These are phyloP conservation scores for Carabus problematicus DNA, from an alignment of 2,888 invertebrate genomes.

Conservation along the genomic window DNA sequence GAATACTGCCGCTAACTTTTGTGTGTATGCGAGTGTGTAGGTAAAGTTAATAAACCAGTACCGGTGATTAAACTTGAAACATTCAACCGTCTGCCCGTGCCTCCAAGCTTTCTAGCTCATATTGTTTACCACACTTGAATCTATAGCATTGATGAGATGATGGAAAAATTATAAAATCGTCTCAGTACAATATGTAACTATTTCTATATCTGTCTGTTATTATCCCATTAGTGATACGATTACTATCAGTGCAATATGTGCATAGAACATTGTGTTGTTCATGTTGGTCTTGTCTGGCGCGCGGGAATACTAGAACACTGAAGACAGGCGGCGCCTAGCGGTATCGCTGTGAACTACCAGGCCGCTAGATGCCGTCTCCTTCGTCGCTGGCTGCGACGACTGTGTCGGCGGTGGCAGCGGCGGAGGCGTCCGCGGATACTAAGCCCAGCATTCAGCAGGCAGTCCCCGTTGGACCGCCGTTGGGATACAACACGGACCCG, in stretches of 20 bases:
- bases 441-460: too few species aligned
- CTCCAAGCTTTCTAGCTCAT: neutral
- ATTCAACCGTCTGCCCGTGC: neutral
- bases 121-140: neutral
- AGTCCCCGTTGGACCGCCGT: too few species aligned
- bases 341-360: conserved; percentile 52
- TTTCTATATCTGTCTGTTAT: too few species aligned
- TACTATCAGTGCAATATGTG: too few species aligned
- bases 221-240: too few species aligned
- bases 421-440: conserved; percentile 9
- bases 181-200: too few species aligned
- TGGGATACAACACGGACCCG: neutral
- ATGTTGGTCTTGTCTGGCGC: too few species aligned
- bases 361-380: conserved; percentile 56
- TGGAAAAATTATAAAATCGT: too few species aligned
- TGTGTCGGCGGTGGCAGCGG: conserved; percentile 16
- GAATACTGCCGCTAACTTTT: neutral
- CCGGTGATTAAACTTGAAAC: conserved; percentile 21
- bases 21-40: conserved; percentile 4
- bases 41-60: conserved; percentile 16
- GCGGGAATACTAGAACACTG: conserved; percentile 11
- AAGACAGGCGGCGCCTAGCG: conserved; percentile 56
- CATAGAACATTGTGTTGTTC: too few species aligned
- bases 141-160: too few species aligned
- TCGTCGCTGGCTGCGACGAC: conserved; percentile 24